Percentiles rank a stretch among this genome's conserved stretches.
Conservation (phyloP, 1,140 invertebrate species). For the Ceratina japonica region DNA sequence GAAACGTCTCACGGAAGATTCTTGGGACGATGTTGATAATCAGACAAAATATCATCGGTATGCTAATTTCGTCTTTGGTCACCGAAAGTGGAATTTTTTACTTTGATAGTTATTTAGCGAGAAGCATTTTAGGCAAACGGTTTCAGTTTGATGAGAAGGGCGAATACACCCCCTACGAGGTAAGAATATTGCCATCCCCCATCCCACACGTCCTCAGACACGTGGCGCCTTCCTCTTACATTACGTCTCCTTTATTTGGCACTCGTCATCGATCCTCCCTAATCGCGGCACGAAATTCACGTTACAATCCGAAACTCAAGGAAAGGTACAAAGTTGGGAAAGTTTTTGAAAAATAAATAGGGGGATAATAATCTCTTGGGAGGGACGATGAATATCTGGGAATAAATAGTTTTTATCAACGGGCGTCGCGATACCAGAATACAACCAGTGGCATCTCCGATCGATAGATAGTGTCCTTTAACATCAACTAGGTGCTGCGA, state of each 20-base stretch:
- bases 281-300: too few species aligned
- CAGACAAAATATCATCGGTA: neutral
- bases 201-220: conserved; percentile 19
- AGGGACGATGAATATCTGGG: neutral
- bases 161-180: conserved; percentile 1
- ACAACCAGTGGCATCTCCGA: conserved; percentile 9
- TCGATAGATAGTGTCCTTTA: conserved; percentile 34
- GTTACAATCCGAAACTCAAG: too few species aligned
- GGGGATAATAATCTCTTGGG: neutral
- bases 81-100: too few species aligned
- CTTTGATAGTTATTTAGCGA: too few species aligned
- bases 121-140: neutral
- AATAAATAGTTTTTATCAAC: conserved; percentile 40
- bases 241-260: neutral
- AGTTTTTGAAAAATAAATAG: neutral
- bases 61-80: neutral
- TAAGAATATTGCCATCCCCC: conserved; percentile 14
- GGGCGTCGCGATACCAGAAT: neutral
- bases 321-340: too few species aligned
- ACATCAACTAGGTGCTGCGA: neutral
- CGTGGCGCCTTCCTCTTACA: conserved; percentile 22
- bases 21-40: neutral
- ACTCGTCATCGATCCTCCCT: neutral
- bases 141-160: neutral
- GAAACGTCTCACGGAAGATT: neutral